Evolutionary conservation across 2,113 vertebrate species (phyloP).

Genomic region (Poeciliopsis prolifica): DNA sequence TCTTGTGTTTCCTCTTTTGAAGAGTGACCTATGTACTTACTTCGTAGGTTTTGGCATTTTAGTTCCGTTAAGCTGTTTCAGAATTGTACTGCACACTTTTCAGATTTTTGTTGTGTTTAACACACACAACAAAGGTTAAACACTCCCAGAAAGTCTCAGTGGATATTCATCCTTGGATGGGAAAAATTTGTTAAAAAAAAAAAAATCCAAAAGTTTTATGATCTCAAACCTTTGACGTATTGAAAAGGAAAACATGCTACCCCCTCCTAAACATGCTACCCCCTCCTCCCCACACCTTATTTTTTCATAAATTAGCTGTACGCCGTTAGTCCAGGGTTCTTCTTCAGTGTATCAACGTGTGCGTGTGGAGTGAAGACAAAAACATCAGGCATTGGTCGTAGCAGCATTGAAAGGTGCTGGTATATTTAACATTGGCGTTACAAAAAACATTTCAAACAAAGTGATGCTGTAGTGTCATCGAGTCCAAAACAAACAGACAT

Average conservation of each 20-base stretch:
- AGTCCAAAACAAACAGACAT: constrained; percentile 74
- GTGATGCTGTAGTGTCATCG: constrained; percentile 73
- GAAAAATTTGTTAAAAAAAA: no score
- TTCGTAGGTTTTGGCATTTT: neutral
- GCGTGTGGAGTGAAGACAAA: constrained; percentile 58
- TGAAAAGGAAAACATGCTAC: no score
- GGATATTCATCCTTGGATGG: no score
- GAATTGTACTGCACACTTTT: neutral
- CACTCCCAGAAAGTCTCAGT: no score
- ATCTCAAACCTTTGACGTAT: no score
- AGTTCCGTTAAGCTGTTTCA: neutral
- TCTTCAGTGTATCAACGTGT: constrained; percentile 21
- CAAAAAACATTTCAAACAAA: constrained; percentile 82
- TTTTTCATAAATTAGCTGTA: no score
- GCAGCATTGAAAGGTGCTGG: constrained; percentile 80
- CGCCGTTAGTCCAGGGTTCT: constrained; percentile 1
- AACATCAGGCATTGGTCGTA: constrained; percentile 69
- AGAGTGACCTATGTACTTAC: neutral
- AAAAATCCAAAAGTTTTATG: no score
- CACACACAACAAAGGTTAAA: neutral
- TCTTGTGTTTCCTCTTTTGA: neutral
- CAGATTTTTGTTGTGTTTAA: neutral
- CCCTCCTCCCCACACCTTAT: no score
- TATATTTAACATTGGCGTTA: constrained; percentile 83
- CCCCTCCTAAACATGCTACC: no score